Evolutionary conservation across 2,888 invertebrate species (phyloP).

Genomic region (Arctia plantaginis): DNA sequence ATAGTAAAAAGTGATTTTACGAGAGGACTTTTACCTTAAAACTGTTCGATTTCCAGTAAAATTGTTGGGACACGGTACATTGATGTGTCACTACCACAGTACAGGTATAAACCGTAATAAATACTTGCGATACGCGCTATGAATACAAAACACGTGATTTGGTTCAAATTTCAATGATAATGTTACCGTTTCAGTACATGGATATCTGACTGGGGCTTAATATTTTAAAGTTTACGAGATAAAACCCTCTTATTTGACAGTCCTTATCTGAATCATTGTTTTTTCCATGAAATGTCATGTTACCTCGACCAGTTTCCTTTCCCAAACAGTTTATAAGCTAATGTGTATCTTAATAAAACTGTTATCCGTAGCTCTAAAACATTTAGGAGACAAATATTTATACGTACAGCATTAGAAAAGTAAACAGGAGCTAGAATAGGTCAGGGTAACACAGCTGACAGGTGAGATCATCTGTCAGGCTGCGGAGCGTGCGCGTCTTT

Average conservation of each 20-base stretch:
- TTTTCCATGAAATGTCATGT: background rate
- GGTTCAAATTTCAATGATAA: conserved; percentile 18
- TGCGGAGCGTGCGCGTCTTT: too few species aligned
- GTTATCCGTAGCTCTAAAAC: too few species aligned
- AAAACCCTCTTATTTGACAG: conserved; percentile 23
- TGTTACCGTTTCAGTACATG: conserved; percentile 24
- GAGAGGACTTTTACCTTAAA: conserved; percentile 41
- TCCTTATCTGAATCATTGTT: background rate
- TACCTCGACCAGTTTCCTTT: background rate
- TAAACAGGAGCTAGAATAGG: too few species aligned
- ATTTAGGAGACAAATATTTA: too few species aligned
- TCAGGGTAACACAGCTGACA: too few species aligned
- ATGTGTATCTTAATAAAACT: too few species aligned
- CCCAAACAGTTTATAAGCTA: background rate
- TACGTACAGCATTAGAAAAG: too few species aligned
- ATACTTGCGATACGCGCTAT: conserved; percentile 31
- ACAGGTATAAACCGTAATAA: conserved; percentile 19
- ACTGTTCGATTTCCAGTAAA: conserved; percentile 32
- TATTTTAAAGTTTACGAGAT: conserved; percentile 35
- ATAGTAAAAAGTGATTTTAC: conserved; percentile 58
- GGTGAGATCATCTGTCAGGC: too few species aligned
- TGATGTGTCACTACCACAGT: conserved; percentile 33
- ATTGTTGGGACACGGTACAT: conserved; percentile 34
- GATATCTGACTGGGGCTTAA: conserved; percentile 44
- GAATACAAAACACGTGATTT: conserved; percentile 29